These are phyloP conservation scores for Poliocrania exsul DNA, from an alignment of 2,797 vertebrate genomes.

Conservation along the genomic window DNA sequence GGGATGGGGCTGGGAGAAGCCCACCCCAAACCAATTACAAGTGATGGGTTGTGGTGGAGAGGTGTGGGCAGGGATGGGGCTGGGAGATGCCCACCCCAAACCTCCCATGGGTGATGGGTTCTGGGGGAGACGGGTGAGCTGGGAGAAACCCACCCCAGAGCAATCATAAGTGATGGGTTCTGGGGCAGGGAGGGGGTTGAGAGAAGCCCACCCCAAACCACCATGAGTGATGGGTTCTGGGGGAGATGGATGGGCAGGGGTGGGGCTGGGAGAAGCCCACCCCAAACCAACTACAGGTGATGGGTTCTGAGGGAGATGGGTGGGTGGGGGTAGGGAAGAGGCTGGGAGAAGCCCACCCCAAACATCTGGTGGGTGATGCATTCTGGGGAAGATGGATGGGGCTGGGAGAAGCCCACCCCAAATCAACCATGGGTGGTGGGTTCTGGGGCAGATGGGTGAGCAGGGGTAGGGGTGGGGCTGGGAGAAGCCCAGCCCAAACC, in stretches of 20 bases:
- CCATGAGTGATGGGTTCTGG: fast-evolving
- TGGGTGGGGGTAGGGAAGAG: not conserved
- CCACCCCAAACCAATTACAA: not conserved
- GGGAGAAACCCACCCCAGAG: not conserved
- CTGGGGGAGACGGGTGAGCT: too few species aligned
- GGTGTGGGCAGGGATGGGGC: not conserved
- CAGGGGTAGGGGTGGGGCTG: too few species aligned
- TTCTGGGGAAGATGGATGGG: not conserved
- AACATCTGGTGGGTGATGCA: fast-evolving
- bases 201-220: not conserved
- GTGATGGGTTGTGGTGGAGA: not conserved
- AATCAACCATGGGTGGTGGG: too few species aligned
- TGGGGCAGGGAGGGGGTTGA: not conserved
- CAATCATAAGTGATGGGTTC: fast-evolving
- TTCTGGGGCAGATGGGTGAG: too few species aligned
- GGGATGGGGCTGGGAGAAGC: not conserved
- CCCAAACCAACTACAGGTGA: fast-evolving
- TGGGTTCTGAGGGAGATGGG: not conserved
- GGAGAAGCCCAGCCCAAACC: not conserved
- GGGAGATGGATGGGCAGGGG: not conserved
- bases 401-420: not conserved
- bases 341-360: not conserved
- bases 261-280: not conserved
- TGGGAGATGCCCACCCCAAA: not conserved
- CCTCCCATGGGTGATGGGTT: fast-evolving